Evolutionary conservation across 1,140 invertebrate genomes (phyloP).

Genomic region (Diachasmimorpha longicaudata): DNA sequence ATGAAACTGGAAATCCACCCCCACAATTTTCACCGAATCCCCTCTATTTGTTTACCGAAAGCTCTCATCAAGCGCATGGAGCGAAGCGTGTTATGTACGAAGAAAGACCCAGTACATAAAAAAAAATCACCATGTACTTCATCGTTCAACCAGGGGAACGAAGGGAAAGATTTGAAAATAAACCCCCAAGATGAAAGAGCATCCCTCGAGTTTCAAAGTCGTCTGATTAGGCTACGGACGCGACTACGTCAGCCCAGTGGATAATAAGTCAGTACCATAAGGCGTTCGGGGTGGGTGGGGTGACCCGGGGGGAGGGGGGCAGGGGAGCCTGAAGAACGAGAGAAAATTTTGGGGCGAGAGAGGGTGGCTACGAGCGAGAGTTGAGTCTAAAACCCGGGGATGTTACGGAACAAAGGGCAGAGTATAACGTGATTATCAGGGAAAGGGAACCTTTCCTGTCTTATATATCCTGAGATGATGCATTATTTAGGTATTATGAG

Average conservation of each 20-base stretch:
- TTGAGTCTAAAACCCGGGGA: background rate
- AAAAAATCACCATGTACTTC: background rate
- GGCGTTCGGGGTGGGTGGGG: background rate
- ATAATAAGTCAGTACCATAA: background rate
- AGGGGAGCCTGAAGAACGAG: no score
- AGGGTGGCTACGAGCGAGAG: background rate
- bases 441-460: background rate
- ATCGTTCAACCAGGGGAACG: background rate
- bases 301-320: no score
- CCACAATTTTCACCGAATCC: no score
- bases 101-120: background rate
- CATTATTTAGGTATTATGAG: background rate
- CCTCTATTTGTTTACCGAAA: no score
- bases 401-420: background rate
- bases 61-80: background rate
- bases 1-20: no score
- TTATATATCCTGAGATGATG: background rate
- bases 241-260: background rate
- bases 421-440: background rate
- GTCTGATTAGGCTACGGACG: background rate
- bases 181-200: background rate
- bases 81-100: background rate
- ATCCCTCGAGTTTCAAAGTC: background rate
- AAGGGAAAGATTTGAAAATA: background rate
- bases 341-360: background rate